Percentiles rank a stretch among this genome's conserved stretches.
Conservation (phyloP, 2,888 invertebrate species). For the Polietes domitor region DNA sequence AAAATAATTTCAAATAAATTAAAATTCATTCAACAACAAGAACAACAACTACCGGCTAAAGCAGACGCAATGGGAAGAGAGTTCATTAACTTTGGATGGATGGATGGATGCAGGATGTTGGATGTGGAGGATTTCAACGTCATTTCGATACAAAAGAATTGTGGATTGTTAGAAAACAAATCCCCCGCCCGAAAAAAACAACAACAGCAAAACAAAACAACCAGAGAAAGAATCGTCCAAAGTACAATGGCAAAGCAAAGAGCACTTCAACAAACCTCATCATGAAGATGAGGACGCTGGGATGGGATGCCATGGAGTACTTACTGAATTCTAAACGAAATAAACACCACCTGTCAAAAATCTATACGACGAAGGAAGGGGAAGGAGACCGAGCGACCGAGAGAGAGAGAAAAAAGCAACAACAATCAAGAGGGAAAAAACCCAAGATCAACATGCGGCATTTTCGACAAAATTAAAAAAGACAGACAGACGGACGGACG, state of each 20-base stretch:
- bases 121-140: constrained; percentile 58
- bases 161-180: constrained; percentile 56
- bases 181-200: neutral
- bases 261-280: neutral
- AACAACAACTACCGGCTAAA: neutral
- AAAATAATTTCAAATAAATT: constrained; percentile 21
- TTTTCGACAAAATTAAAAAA: constrained; percentile 27
- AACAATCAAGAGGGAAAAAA: constrained; percentile 40
- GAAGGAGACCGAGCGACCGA: constrained; percentile 66
- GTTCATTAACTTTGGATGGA: constrained; percentile 64
- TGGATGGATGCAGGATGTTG: constrained; percentile 46
- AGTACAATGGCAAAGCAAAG: constrained; percentile 64
- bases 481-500: constrained; percentile 9
- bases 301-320: constrained; percentile 37
- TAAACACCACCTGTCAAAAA: constrained; percentile 78
- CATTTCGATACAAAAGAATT: constrained; percentile 36
- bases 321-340: constrained; percentile 52
- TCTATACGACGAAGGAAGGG: constrained; percentile 49
- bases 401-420: constrained; percentile 44
- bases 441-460: constrained; percentile 41
- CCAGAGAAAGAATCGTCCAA: constrained; percentile 53
- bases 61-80: constrained; percentile 15
- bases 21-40: neutral
- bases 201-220: constrained; percentile 72
- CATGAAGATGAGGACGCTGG: constrained; percentile 70